A percentile compares a stretch with the other conserved stretches of the same genome.
phyloP scores from a whole-genome alignment of 2,113 vertebrate species.

The Nerophis lumbriciformis region DNA sequence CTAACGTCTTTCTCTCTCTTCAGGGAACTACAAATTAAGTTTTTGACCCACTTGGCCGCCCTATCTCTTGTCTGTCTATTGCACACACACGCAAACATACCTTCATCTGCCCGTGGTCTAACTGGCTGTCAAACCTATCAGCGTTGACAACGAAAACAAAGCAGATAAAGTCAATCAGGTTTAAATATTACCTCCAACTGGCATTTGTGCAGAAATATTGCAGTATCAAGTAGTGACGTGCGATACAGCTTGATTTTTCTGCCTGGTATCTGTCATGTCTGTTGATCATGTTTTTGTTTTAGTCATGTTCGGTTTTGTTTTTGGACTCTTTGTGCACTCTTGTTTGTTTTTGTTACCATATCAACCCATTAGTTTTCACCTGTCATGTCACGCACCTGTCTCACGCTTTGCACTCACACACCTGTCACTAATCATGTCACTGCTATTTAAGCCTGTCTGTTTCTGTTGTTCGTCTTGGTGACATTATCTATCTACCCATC shows the following conservation, averaged over 20 bases:
- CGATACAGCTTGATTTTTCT: background rate
- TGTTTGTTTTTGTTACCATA: no score
- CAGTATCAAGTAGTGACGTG: background rate
- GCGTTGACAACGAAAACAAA: conserved; percentile 51
- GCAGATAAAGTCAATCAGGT: conserved; percentile 46
- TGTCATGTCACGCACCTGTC: no score
- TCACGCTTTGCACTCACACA: no score
- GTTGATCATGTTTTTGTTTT: no score
- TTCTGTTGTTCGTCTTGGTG: no score
- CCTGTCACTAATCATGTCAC: no score
- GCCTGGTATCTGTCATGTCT: no score
- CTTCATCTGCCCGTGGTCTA: conserved; percentile 30
- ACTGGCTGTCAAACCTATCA: conserved; percentile 42
- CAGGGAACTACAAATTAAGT: conserved; percentile 45
- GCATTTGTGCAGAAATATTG: conserved; percentile 1
- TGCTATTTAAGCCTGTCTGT: no score
- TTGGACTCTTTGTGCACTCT: no score
- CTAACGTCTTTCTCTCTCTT: conserved; percentile 48
- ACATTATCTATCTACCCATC: no score
- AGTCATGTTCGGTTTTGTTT: no score
- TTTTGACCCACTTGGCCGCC: conserved; percentile 63
- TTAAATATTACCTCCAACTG: conserved; percentile 53
- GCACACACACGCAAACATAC: conserved; percentile 4
- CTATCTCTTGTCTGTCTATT: conserved; percentile 13
- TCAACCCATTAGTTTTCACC: no score